Conservation (phyloP, 2,888 invertebrate species). For the Brachyptera putata region DNA sequence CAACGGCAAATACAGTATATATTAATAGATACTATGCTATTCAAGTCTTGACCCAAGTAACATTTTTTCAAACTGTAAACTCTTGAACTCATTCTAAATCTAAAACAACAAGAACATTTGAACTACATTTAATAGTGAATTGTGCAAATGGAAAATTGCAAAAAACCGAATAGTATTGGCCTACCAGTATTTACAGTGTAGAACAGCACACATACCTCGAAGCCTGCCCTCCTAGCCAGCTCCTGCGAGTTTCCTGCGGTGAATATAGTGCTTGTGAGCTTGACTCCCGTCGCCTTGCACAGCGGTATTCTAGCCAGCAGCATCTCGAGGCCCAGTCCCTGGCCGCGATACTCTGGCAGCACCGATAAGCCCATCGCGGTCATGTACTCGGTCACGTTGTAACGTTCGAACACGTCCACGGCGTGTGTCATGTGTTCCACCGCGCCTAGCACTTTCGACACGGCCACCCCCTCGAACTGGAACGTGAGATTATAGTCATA, state of each 20-base stretch:
- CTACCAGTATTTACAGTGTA: no score
- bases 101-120: no score
- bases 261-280: conserved; percentile 27
- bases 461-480: conserved; percentile 10
- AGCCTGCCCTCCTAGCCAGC: conserved; percentile 21
- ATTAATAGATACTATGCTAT: no score
- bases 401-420: conserved; percentile 47
- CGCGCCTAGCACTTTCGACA: neutral
- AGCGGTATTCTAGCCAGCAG: conserved; percentile 45
- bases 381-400: conserved; percentile 46
- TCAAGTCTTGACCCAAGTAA: no score
- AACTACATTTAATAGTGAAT: no score
- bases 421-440: conserved; percentile 32
- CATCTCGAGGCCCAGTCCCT: conserved; percentile 47
- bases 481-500: no score
- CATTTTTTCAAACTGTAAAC: no score
- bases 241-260: conserved; percentile 25
- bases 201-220: conserved; percentile 7
- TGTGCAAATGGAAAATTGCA: no score
- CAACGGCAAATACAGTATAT: no score
- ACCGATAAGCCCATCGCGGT: conserved; percentile 51
- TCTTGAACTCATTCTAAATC: no score
- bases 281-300: conserved; percentile 19
- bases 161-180: no score
- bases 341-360: conserved; percentile 47